Base-by-base conservation (phyloP, 2,113 vertebrate genomes). In the Sylvietta virens region DNA sequence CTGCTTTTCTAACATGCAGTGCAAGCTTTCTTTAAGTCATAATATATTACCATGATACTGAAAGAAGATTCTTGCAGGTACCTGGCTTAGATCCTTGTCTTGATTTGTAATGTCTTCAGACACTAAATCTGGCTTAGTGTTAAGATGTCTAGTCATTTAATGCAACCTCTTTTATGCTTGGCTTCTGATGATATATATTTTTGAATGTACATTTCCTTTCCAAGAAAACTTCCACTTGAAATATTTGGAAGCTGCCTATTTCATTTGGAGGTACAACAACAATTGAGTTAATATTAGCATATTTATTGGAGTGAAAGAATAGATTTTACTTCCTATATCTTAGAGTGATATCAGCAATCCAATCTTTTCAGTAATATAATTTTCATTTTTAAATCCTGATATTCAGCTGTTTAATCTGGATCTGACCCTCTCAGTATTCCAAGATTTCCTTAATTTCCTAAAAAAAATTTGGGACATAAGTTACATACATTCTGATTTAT, bases 1-100 rank as follows among this genome's bases (percentile, higher is more conserved):
- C 12, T n/a, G 30, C 11, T 72, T 91, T 81, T 81, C 61, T 58
- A 37, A 73, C 42, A 53, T 8, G 6, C 11, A 47, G 13, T n/a
- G 6, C 22, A 53, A 57, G 9, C 0, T 35, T 67, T 67, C 42
- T 57, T 69, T 51, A 48, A 54, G 20, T 86, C 22, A 5, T 5
- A 8, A 10, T 40, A 54, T 64, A 22, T 19, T 8, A 30, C 12
- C 13, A 21, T 0, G 0, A n/a, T 39, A 64, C 30, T 70, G 56
- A 48, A 74, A 48, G 17, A 86, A 69, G 7, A 5, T 54, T 17
- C 22, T 74, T 48, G 7, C 5, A 88, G 15, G 33, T 72, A 64
- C 6, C 69, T 81, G 40, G 4, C 40, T 69, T 28, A 83, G 35
- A 33, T 21, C 7, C 24, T 62, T 53, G 5, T 47, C 39, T 73